Evolutionary conservation across 1,140 invertebrate species (phyloP).

Genomic region (Zaprionus inermis): DNA sequence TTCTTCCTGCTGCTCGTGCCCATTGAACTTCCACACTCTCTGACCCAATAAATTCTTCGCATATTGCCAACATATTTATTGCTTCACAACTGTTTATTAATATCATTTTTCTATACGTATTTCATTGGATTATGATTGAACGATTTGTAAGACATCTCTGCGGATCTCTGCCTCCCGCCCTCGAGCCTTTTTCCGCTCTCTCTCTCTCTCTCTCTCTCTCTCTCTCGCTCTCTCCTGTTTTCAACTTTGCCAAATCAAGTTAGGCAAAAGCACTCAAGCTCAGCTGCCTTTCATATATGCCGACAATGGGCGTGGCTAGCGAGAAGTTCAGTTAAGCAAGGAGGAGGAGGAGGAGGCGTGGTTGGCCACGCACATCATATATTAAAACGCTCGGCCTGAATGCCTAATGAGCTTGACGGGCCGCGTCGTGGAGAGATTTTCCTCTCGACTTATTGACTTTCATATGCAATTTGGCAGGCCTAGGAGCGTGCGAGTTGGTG

Average conservation of each 20-base stretch:
- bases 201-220: neutral
- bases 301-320: conserved; percentile 30
- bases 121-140: conserved; percentile 1
- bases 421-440: conserved; percentile 45
- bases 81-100: neutral
- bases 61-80: neutral
- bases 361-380: conserved; percentile 45
- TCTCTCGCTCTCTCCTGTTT: neutral
- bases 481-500: conserved; percentile 1
- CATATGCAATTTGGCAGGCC: conserved; percentile 74
- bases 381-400: conserved; percentile 60
- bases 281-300: conserved; percentile 18
- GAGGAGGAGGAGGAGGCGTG: conserved; percentile 10
- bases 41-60: neutral
- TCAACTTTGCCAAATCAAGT: conserved; percentile 2
- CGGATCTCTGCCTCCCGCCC: neutral
- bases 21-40: neutral
- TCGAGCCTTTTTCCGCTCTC: neutral
- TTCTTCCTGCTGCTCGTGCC: too few species aligned
- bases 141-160: neutral
- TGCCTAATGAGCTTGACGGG: conserved; percentile 64
- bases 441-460: conserved; percentile 71
- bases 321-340: too few species aligned
- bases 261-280: conserved; percentile 2
- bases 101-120: conserved; percentile 3